Evolutionary conservation across 2,797 vertebrate species (phyloP).

Genomic region (Lateolabrax maculatus): DNA sequence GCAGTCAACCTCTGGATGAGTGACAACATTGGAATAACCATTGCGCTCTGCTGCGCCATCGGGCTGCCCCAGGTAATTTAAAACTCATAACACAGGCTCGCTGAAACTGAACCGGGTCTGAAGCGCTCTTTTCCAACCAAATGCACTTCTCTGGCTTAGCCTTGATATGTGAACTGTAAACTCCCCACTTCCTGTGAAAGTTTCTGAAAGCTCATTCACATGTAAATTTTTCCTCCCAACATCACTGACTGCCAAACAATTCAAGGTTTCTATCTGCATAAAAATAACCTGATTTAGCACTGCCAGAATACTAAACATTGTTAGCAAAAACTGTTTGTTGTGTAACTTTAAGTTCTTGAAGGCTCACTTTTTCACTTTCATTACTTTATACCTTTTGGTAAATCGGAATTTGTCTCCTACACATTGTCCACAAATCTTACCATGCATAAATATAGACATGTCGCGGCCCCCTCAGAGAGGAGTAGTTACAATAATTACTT

Average conservation of each 20-base stretch:
- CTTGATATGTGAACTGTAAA: slow-evolving; percentile 19
- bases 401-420: background rate
- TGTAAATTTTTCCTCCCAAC: slow-evolving; percentile 49
- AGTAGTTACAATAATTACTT: slow-evolving; percentile 50
- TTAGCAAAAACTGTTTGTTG: background rate
- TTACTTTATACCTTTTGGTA: background rate
- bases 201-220: slow-evolving; percentile 29
- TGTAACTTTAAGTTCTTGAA: background rate
- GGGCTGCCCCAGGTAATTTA: slow-evolving; percentile 91
- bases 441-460: slow-evolving; percentile 11
- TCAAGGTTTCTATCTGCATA: background rate
- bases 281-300: background rate
- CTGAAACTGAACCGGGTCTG: slow-evolving; percentile 6
- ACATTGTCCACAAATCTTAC: background rate
- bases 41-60: slow-evolving; percentile 88
- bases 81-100: background rate
- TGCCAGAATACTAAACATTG: background rate
- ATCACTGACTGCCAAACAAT: slow-evolving; percentile 23
- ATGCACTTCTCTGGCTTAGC: background rate
- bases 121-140: slow-evolving; percentile 23
- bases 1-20: slow-evolving; percentile 93
- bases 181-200: slow-evolving; percentile 1
- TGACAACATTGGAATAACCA: slow-evolving; percentile 90
- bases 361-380: slow-evolving; percentile 2
- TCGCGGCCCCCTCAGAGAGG: background rate